Conservation (phyloP, 2,888 invertebrate genomes). For the Tetrapedia diversipes region DNA sequence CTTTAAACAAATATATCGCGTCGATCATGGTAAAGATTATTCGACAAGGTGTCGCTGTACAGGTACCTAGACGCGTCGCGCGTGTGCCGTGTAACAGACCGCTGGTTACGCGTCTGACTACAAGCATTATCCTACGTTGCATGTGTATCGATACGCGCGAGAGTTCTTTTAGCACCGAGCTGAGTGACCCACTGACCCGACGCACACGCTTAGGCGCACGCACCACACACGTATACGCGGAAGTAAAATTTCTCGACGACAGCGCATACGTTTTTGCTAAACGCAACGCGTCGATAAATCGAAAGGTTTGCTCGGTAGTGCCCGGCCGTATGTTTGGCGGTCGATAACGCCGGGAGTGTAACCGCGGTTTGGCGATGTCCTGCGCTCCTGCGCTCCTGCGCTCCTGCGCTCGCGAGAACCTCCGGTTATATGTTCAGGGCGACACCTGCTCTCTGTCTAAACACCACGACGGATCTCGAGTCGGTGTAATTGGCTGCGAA, state of each 20-base stretch:
- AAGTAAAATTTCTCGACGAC: conserved; percentile 44
- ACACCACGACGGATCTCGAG: too few relatives aligned
- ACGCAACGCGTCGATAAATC: not conserved
- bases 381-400: too few relatives aligned
- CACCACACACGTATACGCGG: conserved; percentile 24
- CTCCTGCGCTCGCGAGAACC: not conserved
- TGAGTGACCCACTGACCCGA: conserved; percentile 74
- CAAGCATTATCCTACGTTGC: conserved; percentile 42
- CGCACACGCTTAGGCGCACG: conserved; percentile 55
- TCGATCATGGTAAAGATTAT: too few relatives aligned
- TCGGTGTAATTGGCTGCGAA: too few relatives aligned
- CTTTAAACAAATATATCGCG: not conserved
- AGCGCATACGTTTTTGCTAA: conserved; percentile 25
- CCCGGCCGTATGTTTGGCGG: not conserved
- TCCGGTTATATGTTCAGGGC: conserved; percentile 25
- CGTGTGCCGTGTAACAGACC: not conserved
- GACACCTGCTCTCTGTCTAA: too few relatives aligned
- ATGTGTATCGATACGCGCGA: conserved; percentile 49
- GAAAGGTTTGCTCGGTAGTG: not conserved
- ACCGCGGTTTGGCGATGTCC: not conserved
- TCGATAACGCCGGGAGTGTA: not conserved
- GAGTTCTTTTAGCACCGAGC: conserved; percentile 69
- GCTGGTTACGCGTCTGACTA: conserved; percentile 1
- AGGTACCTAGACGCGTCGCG: not conserved
- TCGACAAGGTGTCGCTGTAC: not conserved